A percentile compares a stretch with the other conserved stretches of the same genome.
Evolutionary conservation across 2,113 vertebrate genomes (phyloP).

Genomic region (Cavia porcellus): DNA sequence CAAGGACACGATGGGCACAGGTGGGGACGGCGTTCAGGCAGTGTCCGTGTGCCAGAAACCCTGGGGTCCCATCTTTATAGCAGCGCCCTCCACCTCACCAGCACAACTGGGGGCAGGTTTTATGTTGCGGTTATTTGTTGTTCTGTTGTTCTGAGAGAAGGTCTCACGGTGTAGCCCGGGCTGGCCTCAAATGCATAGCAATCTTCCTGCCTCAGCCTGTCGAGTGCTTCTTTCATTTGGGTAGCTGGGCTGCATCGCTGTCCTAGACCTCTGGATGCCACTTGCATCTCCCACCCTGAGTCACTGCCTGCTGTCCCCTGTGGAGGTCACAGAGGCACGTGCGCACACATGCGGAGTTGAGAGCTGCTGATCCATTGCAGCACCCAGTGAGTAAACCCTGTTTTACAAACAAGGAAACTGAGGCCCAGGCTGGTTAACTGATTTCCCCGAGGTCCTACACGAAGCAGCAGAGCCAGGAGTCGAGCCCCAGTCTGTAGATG

Average conservation of each 20-base stretch:
- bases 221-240: neutral
- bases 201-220: neutral
- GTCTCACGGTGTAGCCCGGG: neutral
- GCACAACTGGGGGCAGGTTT: neutral
- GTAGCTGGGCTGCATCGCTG: neutral
- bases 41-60: neutral
- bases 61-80: fast-evolving
- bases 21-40: too few species aligned
- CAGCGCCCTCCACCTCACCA: neutral
- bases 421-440: neutral
- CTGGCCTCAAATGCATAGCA: neutral
- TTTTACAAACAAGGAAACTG: slow-evolving; percentile 35
- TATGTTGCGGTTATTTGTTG: neutral
- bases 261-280: neutral
- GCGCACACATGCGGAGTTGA: neutral
- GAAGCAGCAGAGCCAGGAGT: neutral
- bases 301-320: neutral
- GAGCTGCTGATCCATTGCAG: neutral
- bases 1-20: too few species aligned
- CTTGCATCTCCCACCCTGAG: neutral
- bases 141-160: too few species aligned
- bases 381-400: neutral
- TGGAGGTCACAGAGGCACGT: neutral
- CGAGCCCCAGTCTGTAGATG: neutral
- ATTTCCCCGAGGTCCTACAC: neutral